Evolutionary conservation across 2,888 invertebrate genomes (phyloP), one percentile per base, ranked within the genome.

Genomic region (Fragum whitleyi): DNA sequence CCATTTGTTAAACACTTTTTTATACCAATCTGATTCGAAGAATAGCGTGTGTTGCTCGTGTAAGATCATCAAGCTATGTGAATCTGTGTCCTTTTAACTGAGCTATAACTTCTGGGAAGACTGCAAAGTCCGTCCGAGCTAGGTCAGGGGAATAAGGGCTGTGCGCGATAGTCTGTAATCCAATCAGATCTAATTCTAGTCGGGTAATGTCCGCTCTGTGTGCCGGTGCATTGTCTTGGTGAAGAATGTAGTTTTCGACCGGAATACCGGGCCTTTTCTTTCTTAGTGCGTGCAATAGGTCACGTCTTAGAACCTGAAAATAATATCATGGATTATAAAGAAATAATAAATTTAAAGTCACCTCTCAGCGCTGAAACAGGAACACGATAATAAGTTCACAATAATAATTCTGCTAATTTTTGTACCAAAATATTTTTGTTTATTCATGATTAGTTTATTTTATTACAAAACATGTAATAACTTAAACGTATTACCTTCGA

Each of bases 1-100:
- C 61, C 61, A 61, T 28, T 61, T 61, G 26, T 61, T 26, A 28
- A 61, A 61, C 26, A 61, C 61, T n/a, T 61, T 28, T 11, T 7
- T 29, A 21, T 26, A 61, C 23, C 28, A 61, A 9, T 21, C 61
- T 6, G 5, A 6, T 53, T 53, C 53, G n/a, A 53, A 53, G 5
- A 11, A 11, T 21, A 5, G 19, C 5, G 11, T n/a, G 7, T n/a
- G 53, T n/a, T 11, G 11, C 53, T 53, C 11, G 19, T n/a, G n/a
- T n/a, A n/a, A n/a, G n/a, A n/a, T n/a, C n/a, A n/a, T n/a, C n/a
- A n/a, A n/a, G n/a, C n/a, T n/a, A n/a, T n/a, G n/a, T n/a, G n/a
- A n/a, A n/a, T n/a, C n/a, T n/a, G n/a, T n/a, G n/a, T n/a, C n/a
- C n/a, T n/a, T n/a, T n/a, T n/a, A n/a, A n/a, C n/a, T n/a, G n/a